phyloP scores from a whole-genome alignment of 2,113 vertebrate species.

The Nanorana parkeri region DNA sequence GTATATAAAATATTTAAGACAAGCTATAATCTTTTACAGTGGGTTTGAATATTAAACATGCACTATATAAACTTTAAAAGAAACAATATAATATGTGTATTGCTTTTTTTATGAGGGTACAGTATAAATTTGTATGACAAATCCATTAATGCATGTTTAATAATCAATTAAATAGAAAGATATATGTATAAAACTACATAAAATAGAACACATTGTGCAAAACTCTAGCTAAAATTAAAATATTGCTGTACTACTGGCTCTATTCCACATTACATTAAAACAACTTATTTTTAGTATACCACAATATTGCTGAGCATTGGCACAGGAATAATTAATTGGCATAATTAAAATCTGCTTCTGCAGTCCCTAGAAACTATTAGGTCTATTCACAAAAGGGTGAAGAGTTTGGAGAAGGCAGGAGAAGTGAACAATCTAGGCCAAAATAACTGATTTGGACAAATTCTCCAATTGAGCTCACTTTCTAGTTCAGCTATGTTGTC shows the following conservation, averaged over 20 bases:
- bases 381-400: too few species aligned
- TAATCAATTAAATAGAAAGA: neutral
- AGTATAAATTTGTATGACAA: neutral
- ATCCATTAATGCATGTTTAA: neutral
- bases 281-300: neutral
- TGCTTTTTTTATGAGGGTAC: neutral
- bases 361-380: too few species aligned
- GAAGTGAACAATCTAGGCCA: too few species aligned
- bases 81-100: constrained; percentile 18
- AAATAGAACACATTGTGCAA: neutral
- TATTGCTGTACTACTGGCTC: neutral
- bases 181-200: neutral
- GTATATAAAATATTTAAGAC: constrained; percentile 27
- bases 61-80: neutral
- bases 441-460: too few species aligned
- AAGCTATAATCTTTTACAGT: constrained; percentile 12
- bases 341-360: too few species aligned
- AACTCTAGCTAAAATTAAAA: neutral
- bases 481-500: too few species aligned
- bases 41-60: neutral
- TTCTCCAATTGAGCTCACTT: too few species aligned
- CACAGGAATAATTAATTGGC: too few species aligned
- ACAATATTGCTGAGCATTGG: neutral
- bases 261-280: neutral
- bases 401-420: too few species aligned